These are phyloP conservation scores for Felis chaus DNA, from an alignment of 2,113 vertebrate genomes.

Conservation along the genomic window DNA sequence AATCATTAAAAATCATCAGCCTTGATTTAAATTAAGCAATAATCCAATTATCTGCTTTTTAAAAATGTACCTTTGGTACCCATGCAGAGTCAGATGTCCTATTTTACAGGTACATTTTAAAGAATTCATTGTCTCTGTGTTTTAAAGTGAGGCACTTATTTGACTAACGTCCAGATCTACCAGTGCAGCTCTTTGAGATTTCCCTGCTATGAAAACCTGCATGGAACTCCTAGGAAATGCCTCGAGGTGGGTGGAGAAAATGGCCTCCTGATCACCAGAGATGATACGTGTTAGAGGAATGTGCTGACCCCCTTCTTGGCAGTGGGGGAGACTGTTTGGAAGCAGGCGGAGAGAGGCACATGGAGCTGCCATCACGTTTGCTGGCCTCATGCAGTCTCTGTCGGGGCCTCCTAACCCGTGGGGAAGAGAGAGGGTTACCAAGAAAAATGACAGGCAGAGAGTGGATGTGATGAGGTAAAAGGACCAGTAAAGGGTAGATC, in stretches of 20 bases:
- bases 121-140: not conserved
- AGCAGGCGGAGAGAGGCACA: not conserved
- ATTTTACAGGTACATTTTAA: not conserved
- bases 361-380: not conserved
- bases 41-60: not conserved
- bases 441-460: not conserved
- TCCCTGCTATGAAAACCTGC: not conserved
- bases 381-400: not conserved
- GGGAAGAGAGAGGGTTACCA: not conserved
- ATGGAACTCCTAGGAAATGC: not conserved
- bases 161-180: not conserved
- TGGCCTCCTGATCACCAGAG: not conserved
- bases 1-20: not conserved
- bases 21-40: constrained; percentile 31
- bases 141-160: not conserved
- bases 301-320: not conserved
- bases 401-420: not conserved
- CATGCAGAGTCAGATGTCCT: not conserved
- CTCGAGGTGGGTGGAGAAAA: not conserved
- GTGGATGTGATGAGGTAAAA: not conserved
- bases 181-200: not conserved
- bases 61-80: not conserved
- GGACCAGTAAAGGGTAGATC: not conserved
- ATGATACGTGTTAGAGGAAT: not conserved
- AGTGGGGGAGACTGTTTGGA: not conserved